Conservation (phyloP, 2,797 vertebrate genomes). For the Petrocephalus sullivani region DNA sequence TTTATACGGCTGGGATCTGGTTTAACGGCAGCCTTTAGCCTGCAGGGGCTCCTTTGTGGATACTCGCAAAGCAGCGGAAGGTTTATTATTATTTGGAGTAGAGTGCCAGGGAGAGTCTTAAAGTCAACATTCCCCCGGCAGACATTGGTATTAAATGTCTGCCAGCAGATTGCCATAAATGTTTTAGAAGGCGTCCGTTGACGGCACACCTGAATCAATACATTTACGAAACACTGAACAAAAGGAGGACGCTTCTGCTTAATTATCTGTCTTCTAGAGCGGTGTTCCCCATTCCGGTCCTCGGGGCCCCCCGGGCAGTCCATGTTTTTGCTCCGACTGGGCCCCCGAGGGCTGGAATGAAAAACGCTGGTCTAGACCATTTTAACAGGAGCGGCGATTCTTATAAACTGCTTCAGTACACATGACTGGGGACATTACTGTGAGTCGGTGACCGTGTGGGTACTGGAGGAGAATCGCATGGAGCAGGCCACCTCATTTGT, state of each 20-base stretch:
- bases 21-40: neutral
- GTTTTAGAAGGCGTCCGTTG: neutral
- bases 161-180: neutral
- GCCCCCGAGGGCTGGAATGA: neutral
- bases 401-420: neutral
- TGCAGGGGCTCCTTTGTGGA: slow-evolving; percentile 1
- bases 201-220: neutral
- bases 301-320: neutral
- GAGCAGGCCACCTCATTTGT: neutral
- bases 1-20: neutral
- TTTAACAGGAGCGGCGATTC: neutral
- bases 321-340: neutral
- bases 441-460: neutral
- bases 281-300: neutral
- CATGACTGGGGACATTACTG: neutral
- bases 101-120: slow-evolving; percentile 8
- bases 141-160: neutral
- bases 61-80: neutral
- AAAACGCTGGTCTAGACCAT: neutral
- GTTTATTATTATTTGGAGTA: slow-evolving; percentile 1
- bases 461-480: neutral
- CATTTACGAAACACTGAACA: neutral
- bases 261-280: neutral
- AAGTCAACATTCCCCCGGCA: slow-evolving; percentile 6
- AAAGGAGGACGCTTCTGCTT: neutral